Evolutionary conservation across 2,113 vertebrate genomes (phyloP), one percentile per base, ranked within the genome.

Genomic region (Columbina picui): DNA sequence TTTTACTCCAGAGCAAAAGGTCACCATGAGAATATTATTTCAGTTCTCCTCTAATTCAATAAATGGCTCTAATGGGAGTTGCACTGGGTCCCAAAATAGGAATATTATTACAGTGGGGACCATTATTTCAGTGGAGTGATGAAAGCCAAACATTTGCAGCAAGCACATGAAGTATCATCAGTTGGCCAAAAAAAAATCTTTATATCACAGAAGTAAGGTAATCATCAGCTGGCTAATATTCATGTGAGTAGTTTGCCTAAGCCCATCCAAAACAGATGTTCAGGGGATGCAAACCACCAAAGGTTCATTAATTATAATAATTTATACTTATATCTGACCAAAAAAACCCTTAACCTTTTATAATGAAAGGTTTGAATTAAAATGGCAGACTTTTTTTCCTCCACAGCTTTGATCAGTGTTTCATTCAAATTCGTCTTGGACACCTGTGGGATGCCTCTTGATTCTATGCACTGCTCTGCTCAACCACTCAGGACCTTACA

Each of bases 71-170:
- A 68, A 81, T 29, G 27, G 29, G n/a, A 90, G 32, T 83, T 89
- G 38, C 32, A 78, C 3, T 68, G 25, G 19, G 19, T 92, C 34
- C 30, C 30, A 80, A 70, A 85, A 60, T 34, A 49, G 10, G 14
- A 77, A 65, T 57, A 81, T 55, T 92, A 56, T 76, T 94, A 50
- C n/a, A 71, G 14, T 20, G 14, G 27, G 19, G 26, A 6, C 3
- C 21, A 69, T 93, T 89, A 84, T 86, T 71, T 67, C 60, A 64
- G 41, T n/a, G 53, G 34, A 67, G 9, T 36, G 32, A 60, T 39
- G 39, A 83, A 94, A 89, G 39, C 4, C 50, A 94, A 92, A 49
- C 83, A 90, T 85, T 94, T 95, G 22, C 36, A 67, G n/a, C 30
- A 84, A 74, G 13, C 47, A 64, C 47, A 75, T 90, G 20, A 81